These are phyloP conservation scores for Perca flavescens DNA, from an alignment of 2,113 vertebrate genomes.

Conservation along the genomic window DNA sequence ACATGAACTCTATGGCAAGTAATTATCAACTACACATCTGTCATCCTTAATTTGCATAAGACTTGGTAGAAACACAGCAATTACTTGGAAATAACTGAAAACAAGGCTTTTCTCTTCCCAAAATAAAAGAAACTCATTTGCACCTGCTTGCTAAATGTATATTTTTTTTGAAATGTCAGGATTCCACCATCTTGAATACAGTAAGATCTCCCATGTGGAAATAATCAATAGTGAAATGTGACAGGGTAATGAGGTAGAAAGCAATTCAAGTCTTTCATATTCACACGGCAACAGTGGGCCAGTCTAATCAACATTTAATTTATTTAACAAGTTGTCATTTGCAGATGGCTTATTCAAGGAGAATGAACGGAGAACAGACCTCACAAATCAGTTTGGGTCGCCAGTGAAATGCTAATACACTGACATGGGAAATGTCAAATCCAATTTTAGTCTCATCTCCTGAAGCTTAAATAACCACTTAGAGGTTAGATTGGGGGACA, in stretches of 20 bases:
- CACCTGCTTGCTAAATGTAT: slow-evolving; percentile 9
- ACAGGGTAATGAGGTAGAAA: slow-evolving; percentile 27
- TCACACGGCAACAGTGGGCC: background rate
- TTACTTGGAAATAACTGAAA: slow-evolving; percentile 10
- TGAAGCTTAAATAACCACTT: slow-evolving; percentile 53
- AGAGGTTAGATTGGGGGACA: slow-evolving; percentile 28
- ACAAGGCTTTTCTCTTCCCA: background rate
- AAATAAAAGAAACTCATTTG: background rate
- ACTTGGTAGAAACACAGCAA: background rate
- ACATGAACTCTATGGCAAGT: background rate
- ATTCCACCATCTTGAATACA: background rate
- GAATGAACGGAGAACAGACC: slow-evolving; percentile 23
- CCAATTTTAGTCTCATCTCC: slow-evolving; percentile 58
- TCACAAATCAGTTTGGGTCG: slow-evolving; percentile 23
- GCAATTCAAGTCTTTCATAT: background rate
- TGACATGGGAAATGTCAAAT: slow-evolving; percentile 56
- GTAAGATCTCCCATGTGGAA: background rate
- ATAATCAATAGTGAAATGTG: slow-evolving; percentile 16
- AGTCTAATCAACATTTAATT: slow-evolving; percentile 47
- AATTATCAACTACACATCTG: slow-evolving; percentile 24
- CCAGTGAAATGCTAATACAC: slow-evolving; percentile 37
- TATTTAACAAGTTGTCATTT: slow-evolving; percentile 48
- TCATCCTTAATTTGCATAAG: slow-evolving; percentile 24
- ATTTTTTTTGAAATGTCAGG: background rate
- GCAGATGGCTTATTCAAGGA: slow-evolving; percentile 39